phyloP scores from a whole-genome alignment of 1,140 invertebrate species.

The Cyclina sinensis region DNA sequence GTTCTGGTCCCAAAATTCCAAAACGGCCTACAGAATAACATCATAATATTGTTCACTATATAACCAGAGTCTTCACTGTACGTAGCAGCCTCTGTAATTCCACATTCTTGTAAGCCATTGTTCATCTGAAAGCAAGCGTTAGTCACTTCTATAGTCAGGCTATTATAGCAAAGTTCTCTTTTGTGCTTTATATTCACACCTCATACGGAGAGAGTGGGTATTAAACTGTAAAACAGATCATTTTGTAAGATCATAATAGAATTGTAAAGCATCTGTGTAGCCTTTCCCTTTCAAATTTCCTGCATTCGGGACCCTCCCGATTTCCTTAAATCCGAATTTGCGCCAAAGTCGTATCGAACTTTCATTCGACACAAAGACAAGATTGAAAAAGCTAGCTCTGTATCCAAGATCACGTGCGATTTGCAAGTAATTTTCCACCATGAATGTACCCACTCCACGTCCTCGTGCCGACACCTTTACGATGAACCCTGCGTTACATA shows the following conservation, averaged over 20 bases:
- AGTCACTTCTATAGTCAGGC: too few species aligned
- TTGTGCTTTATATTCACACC: too few species aligned
- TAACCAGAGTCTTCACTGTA: too few species aligned
- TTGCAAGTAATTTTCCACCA: slow-evolving; percentile 70
- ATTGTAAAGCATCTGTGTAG: slow-evolving; percentile 71
- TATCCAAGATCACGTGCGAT: slow-evolving; percentile 73
- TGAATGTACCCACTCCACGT: slow-evolving; percentile 73
- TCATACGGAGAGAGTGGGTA: too few species aligned
- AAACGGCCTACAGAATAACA: too few species aligned
- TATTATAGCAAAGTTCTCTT: too few species aligned
- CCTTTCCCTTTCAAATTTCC: slow-evolving; percentile 74
- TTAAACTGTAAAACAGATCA: neutral
- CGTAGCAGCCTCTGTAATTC: too few species aligned
- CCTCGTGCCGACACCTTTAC: slow-evolving; percentile 68
- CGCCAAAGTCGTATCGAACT: slow-evolving; percentile 72
- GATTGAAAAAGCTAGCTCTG: slow-evolving; percentile 76
- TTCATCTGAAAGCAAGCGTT: too few species aligned
- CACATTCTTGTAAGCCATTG: too few species aligned
- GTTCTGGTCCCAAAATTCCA: too few species aligned
- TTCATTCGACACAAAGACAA: slow-evolving; percentile 78
- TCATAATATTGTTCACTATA: too few species aligned
- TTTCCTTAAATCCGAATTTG: slow-evolving; percentile 77
- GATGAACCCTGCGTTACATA: slow-evolving; percentile 77
- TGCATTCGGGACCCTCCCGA: slow-evolving; percentile 79
- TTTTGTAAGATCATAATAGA: slow-evolving; percentile 72